A percentile compares a stretch with the other conserved stretches of the same genome.
Conservation (phyloP, 2,113 vertebrate genomes). For the Erythrolamprus reginae region DNA sequence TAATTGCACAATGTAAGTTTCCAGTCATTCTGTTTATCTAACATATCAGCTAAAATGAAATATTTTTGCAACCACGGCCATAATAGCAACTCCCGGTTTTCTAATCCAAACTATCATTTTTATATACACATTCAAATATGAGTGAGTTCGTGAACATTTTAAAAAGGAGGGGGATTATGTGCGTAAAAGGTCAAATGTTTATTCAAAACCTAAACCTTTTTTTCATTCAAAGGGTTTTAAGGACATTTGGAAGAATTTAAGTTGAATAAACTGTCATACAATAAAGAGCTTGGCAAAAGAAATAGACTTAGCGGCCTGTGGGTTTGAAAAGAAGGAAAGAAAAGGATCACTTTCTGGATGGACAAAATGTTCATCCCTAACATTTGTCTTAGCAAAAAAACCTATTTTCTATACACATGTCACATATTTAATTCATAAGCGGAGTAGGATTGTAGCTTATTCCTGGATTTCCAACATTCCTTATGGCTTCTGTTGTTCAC, state of each 20-base stretch:
- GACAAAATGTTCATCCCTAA: constrained; percentile 8
- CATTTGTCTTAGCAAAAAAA: not conserved
- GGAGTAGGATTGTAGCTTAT: not conserved
- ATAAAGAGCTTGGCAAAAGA: not conserved
- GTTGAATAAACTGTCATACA: not conserved
- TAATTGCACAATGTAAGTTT: not conserved
- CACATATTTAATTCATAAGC: not conserved
- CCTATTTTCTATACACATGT: constrained; percentile 11
- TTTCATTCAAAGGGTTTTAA: constrained; percentile 9
- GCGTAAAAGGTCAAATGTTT: constrained; percentile 27
- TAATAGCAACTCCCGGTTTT: constrained; percentile 9
- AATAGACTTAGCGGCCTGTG: not conserved
- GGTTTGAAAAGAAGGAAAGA: not conserved
- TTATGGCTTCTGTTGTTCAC: not conserved
- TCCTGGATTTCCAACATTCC: not conserved
- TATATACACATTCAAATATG: constrained; percentile 7
- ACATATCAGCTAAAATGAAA: constrained; percentile 51
- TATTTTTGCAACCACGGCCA: constrained; percentile 46
- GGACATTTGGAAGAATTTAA: not conserved
- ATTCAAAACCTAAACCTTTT: constrained; percentile 27
- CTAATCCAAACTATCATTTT: not conserved
- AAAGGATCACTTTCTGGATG: not conserved
- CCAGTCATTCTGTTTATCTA: constrained; percentile 47
- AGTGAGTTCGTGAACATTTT: constrained; percentile 16
- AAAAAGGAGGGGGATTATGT: not conserved